These are phyloP conservation scores for Chionis minor DNA, from an alignment of 2,113 vertebrate genomes.

Conservation along the genomic window DNA sequence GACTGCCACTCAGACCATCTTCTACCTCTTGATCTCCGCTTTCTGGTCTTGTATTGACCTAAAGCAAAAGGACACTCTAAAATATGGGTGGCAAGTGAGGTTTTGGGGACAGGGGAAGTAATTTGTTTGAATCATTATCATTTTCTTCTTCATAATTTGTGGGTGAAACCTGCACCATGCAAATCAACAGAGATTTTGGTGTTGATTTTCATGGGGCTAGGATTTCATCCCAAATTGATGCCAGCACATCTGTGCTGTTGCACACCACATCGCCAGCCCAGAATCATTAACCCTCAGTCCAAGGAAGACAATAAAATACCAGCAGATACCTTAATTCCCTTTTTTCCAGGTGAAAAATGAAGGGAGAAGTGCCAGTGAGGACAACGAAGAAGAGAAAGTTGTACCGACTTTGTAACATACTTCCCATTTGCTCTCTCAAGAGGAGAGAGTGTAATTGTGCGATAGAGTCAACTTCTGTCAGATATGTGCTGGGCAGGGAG, in stretches of 20 bases:
- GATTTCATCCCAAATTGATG: background rate
- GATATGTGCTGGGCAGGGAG: background rate
- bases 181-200: background rate
- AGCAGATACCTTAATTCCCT: background rate
- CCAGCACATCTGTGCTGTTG: background rate
- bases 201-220: background rate
- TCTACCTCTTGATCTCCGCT: background rate
- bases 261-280: rapidly evolving
- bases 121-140: background rate
- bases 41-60: background rate
- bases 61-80: background rate
- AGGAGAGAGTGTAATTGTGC: background rate
- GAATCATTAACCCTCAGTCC: background rate
- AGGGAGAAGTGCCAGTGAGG: background rate
- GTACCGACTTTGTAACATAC: rapidly evolving
- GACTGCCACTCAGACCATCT: background rate
- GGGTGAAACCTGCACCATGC: background rate
- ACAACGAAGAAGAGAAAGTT: background rate
- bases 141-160: background rate
- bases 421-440: background rate
- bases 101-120: background rate
- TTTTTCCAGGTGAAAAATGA: background rate
- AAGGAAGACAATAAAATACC: background rate
- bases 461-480: background rate
- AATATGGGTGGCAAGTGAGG: background rate